Conservation (phyloP, 53 echinoderm and acorn worm species). For the Henricia sp. region DNA sequence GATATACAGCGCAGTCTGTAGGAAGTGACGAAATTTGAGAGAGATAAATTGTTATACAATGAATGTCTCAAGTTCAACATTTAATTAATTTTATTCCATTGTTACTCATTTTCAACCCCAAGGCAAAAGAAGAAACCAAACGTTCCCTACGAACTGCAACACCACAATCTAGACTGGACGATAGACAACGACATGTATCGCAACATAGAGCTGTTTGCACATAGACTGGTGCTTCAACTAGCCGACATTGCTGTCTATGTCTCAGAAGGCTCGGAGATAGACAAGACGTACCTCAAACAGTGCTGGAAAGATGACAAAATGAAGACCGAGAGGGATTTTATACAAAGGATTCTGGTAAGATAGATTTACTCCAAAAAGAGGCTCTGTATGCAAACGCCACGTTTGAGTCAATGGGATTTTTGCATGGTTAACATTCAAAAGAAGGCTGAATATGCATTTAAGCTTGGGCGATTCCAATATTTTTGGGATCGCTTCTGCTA, state of each 20-base stretch:
- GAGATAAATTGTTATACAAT: no score
- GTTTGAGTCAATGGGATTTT: no score
- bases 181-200: slow-evolving; percentile 70
- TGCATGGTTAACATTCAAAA: no score
- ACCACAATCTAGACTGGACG: slow-evolving; percentile 56
- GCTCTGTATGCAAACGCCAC: no score
- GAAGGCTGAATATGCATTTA: no score
- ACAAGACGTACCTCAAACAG: slow-evolving; percentile 27
- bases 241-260: slow-evolving; percentile 72
- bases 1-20: no score
- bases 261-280: slow-evolving; percentile 31
- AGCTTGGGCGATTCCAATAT: no score
- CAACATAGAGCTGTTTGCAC: slow-evolving; percentile 60
- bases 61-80: neutral
- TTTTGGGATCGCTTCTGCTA: no score
- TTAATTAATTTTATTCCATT: no score
- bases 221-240: slow-evolving; percentile 76
- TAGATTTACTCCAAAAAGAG: no score
- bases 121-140: slow-evolving; percentile 55
- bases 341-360: slow-evolving; percentile 37
- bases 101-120: neutral
- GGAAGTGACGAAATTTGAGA: no score
- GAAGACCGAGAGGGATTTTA: slow-evolving; percentile 34
- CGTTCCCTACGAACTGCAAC: slow-evolving; percentile 66
- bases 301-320: slow-evolving; percentile 64